phyloP scores from a whole-genome alignment of 2,113 vertebrate species.

The Vanacampus margaritifer region DNA sequence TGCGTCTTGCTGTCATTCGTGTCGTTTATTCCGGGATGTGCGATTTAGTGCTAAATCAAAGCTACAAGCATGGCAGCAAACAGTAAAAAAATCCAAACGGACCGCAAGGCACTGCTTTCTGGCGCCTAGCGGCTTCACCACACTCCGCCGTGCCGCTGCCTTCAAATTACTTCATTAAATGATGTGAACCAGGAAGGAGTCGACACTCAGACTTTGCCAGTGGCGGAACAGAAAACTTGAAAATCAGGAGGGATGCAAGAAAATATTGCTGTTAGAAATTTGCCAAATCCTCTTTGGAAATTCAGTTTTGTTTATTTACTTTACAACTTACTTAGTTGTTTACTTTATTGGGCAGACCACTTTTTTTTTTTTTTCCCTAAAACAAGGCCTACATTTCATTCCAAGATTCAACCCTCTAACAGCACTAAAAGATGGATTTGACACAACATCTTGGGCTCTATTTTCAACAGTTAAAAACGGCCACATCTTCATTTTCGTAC shows the following conservation, averaged over 20 bases:
- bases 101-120: not conserved
- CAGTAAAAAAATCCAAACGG: not conserved
- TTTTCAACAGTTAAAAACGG: too few relatives aligned
- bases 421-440: too few relatives aligned
- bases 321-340: too few relatives aligned
- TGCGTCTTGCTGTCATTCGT: not conserved
- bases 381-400: too few relatives aligned
- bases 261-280: not conserved
- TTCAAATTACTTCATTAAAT: conserved; percentile 8
- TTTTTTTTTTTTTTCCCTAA: too few relatives aligned
- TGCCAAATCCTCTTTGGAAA: not conserved
- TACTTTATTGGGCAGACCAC: too few relatives aligned
- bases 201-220: not conserved
- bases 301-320: conserved; percentile 14
- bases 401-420: too few relatives aligned
- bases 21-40: not conserved
- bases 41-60: not conserved
- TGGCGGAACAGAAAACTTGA: not conserved
- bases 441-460: too few relatives aligned
- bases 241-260: not conserved
- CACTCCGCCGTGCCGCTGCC: not conserved
- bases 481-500: too few relatives aligned
- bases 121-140: not conserved
- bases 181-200: conserved; percentile 2
- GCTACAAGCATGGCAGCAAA: not conserved